Evolutionary conservation across 2,113 vertebrate genomes (phyloP), one percentile per base, ranked within the genome.

Genomic region (Lonchura striata): DNA sequence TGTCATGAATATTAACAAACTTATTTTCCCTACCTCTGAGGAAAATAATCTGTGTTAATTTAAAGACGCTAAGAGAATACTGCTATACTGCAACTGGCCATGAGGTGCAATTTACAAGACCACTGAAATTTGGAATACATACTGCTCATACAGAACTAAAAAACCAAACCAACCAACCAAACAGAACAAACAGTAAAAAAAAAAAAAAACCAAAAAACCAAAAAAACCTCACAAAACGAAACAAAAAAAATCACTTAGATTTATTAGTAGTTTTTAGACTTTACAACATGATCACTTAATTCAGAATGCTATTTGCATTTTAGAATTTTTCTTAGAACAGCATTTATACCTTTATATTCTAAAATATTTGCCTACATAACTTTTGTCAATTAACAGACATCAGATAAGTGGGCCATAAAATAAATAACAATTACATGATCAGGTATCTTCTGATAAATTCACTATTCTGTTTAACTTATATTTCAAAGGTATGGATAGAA

Each of bases 1-100:
- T 75, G 35, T 69, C 41, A 68, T 56, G 87, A 94, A 86, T 72
- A 79, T 63, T 85, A 95, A 83, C 64, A 71, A 89, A 76, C 64
- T 77, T 82, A 78, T 63, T 92, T 95, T 87, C 59, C 33, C 54
- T 53, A 52, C 41, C 63, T 88, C 54, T 92, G 61, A 91, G 89
- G 76, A 90, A 96, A 84, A 86, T 50, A 88, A 71, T n/a, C 11
- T 53, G 15, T 59, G 24, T 70, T 97, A 96, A 93, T 92, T 94
- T 96, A 96, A 92, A 94, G 83, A 70, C 44, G 37, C 0, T 89
- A 70, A 57, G 71, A 89, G 88, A 97, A 82, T 72, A 95, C 31
- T 68, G 46, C 72, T 86, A 25, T 54, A 74, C 5, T 75, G 75
- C 52, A 91, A 78, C 50, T 68, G 74, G 71, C 81, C 77, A 60